These are phyloP conservation scores for Chondrosia reniformis DNA, from an alignment of 37 sponge, comb jelly and placozoan species.

Conservation along the genomic window DNA sequence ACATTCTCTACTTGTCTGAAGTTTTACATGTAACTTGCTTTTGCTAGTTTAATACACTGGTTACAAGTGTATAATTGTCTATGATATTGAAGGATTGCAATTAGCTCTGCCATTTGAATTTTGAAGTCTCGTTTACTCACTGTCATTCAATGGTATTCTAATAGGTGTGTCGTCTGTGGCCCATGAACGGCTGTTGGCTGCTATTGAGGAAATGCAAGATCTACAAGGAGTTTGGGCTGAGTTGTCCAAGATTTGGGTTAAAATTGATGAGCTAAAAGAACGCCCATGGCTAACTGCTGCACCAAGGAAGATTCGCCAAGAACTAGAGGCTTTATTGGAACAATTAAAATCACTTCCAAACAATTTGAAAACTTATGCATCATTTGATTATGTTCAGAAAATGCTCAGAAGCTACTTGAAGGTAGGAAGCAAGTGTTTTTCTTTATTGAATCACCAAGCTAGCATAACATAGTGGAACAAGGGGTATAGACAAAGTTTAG, in stretches of 20 bases:
- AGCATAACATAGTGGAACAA: too few species aligned
- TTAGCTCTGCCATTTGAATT: neutral
- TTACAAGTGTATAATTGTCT: neutral
- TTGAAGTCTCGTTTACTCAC: neutral
- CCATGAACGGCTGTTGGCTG: conserved; percentile 70
- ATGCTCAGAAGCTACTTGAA: conserved; percentile 77
- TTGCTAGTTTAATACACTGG: neutral
- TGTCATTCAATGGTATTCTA: neutral
- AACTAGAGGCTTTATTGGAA: conserved; percentile 77
- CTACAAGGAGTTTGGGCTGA: conserved; percentile 95
- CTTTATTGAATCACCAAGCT: too few species aligned
- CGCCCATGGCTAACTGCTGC: conserved; percentile 95
- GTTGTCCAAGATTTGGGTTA: conserved; percentile 86
- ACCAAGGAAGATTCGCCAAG: conserved; percentile 84
- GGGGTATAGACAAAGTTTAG: too few species aligned
- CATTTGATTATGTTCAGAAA: conserved; percentile 83
- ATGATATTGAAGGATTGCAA: neutral
- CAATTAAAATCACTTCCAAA: conserved; percentile 83
- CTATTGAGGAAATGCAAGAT: conserved; percentile 91
- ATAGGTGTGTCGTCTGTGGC: conserved; percentile 48
- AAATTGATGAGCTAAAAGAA: conserved; percentile 90
- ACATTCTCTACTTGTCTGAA: too few species aligned
- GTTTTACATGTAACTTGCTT: too few species aligned
- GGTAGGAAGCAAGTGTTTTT: too few species aligned
- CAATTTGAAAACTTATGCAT: conserved; percentile 82